Conservation (phyloP, 2,113 vertebrate genomes). For the Symphodus melops region DNA sequence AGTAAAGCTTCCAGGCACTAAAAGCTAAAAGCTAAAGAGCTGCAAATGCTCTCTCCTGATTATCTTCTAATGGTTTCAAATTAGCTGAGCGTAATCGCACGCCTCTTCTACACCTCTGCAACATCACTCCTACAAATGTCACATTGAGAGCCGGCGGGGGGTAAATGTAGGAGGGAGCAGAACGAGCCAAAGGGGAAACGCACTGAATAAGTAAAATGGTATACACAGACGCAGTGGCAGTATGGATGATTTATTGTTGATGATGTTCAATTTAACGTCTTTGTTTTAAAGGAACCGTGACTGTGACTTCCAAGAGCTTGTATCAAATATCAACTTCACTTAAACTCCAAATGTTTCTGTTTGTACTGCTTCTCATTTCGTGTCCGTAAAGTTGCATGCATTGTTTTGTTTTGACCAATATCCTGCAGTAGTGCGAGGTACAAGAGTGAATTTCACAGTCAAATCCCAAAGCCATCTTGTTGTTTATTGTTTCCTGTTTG, state of each 20-base stretch:
- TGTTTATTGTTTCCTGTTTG: constrained; percentile 19
- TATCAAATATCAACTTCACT: neutral
- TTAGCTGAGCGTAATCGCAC: constrained; percentile 64
- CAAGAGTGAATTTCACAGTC: constrained; percentile 7
- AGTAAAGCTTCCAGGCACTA: constrained; percentile 58
- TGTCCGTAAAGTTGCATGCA: neutral
- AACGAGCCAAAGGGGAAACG: constrained; percentile 25
- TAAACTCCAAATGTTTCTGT: neutral
- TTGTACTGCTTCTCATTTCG: neutral
- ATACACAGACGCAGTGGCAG: constrained; percentile 1
- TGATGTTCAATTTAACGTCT: constrained; percentile 2
- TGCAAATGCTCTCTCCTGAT: constrained; percentile 67
- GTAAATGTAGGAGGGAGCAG: constrained; percentile 31
- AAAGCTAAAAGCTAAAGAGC: constrained; percentile 66
- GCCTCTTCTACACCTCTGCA: constrained; percentile 37
- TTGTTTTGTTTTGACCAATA: neutral
- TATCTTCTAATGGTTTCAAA: constrained; percentile 75
- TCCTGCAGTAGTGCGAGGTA: neutral
- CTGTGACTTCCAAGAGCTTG: neutral
- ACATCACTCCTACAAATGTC: constrained; percentile 63
- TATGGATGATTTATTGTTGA: constrained; percentile 33
- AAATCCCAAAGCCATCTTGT: constrained; percentile 13
- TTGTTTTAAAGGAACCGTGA: neutral
- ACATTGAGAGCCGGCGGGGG: constrained; percentile 53
- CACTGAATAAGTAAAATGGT: constrained; percentile 42